phyloP scores from a whole-genome alignment of 2,888 invertebrate species.

The Cerastis rubricosa region DNA sequence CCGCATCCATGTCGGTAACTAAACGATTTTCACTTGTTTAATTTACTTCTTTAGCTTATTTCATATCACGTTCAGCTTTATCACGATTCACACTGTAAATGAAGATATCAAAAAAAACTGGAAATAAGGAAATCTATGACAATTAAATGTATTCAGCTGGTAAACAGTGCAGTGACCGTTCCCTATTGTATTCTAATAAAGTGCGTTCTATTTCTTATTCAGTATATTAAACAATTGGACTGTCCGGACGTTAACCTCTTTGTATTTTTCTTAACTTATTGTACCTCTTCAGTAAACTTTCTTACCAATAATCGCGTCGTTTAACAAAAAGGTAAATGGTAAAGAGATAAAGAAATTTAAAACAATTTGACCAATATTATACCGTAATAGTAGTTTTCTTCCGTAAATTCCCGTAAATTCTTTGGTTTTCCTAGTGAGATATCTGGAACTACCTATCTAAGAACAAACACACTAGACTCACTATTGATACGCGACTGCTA shows the following conservation, averaged over 20 bases:
- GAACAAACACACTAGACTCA: not conserved
- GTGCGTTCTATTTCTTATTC: conserved; percentile 49
- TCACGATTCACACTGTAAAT: conserved; percentile 42
- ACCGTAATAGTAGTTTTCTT: not conserved
- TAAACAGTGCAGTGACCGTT: conserved; percentile 33
- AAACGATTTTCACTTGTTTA: conserved; percentile 9
- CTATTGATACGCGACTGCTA: not conserved
- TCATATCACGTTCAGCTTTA: conserved; percentile 44
- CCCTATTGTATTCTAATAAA: conserved; percentile 72
- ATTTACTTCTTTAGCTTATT: conserved; percentile 14
- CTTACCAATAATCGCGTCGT: not conserved
- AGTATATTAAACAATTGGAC: conserved; percentile 25
- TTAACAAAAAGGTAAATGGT: too few species aligned
- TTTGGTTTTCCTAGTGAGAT: not conserved
- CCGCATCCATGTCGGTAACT: conserved; percentile 28
- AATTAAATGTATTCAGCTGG: conserved; percentile 46
- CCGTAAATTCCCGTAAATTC: not conserved
- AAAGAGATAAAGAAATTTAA: too few species aligned
- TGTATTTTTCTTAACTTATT: not conserved
- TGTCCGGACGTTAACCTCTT: not conserved
- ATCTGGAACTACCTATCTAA: not conserved
- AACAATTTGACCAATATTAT: not conserved
- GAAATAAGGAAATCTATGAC: conserved; percentile 46
- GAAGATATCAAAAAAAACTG: conserved; percentile 31
- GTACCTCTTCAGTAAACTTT: not conserved